Conservation (phyloP, 2,888 invertebrate genomes). For the Helicoverpa assulta region DNA sequence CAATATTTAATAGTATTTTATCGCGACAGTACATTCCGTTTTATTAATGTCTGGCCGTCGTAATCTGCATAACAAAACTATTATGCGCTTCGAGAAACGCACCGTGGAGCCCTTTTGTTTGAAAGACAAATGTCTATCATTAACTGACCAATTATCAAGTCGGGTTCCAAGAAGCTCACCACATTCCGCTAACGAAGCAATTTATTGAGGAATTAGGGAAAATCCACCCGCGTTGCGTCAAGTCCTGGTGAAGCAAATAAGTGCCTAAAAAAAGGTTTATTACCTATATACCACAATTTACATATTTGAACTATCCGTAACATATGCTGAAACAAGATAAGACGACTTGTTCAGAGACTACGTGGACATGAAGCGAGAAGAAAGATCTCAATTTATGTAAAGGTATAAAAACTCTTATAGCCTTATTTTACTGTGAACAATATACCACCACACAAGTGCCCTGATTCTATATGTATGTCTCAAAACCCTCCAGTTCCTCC, state of each 20-base stretch:
- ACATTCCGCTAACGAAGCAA: slow-evolving; percentile 52
- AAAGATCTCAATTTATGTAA: too few relatives aligned
- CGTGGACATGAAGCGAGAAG: too few relatives aligned
- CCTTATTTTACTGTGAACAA: too few relatives aligned
- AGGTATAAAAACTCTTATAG: too few relatives aligned
- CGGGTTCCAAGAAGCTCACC: slow-evolving; percentile 70
- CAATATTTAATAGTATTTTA: slow-evolving; percentile 64
- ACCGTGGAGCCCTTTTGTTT: slow-evolving; percentile 68
- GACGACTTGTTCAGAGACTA: not conserved
- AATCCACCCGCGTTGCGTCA: not conserved
- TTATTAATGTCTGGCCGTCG: slow-evolving; percentile 59
- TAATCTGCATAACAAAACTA: slow-evolving; percentile 69
- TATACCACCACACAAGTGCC: too few relatives aligned
- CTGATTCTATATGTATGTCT: too few relatives aligned
- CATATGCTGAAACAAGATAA: not conserved
- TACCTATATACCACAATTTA: not conserved
- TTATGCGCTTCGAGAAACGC: slow-evolving; percentile 68
- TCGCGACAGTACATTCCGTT: slow-evolving; percentile 53
- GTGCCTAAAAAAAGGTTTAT: not conserved
- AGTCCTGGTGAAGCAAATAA: not conserved
- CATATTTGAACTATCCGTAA: not conserved
- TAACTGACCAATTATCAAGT: slow-evolving; percentile 75
- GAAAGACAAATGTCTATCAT: slow-evolving; percentile 77
- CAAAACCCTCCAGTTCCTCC: too few relatives aligned
- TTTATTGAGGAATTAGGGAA: slow-evolving; percentile 50